These are phyloP conservation scores for Dasyprocta punctata DNA, from an alignment of 2,113 vertebrate species.

Conservation along the genomic window DNA sequence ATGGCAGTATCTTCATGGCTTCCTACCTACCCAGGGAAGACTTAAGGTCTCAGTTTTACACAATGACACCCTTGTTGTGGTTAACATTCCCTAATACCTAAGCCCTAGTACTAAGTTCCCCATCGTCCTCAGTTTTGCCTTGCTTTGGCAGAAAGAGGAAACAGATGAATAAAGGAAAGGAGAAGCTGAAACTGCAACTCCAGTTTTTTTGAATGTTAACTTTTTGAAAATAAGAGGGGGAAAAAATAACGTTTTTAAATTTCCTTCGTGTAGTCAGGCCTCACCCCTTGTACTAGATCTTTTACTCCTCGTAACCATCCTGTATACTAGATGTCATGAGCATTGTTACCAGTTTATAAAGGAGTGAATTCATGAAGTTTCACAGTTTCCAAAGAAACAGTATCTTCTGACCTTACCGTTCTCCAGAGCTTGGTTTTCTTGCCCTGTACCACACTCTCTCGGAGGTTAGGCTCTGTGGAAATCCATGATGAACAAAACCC, in stretches of 20 bases:
- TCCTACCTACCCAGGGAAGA: neutral
- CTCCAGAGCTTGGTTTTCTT: neutral
- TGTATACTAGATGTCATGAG: neutral
- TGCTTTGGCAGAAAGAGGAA: constrained; percentile 21
- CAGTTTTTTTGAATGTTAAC: neutral
- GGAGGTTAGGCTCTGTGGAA: neutral
- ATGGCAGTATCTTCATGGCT: neutral
- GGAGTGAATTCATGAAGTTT: neutral
- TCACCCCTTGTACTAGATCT: neutral
- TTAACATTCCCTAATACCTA: neutral
- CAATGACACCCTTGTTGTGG: neutral
- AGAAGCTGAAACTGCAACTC: neutral
- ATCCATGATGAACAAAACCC: neutral
- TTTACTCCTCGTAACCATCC: neutral
- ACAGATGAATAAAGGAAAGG: constrained; percentile 13
- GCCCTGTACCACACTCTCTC: neutral
- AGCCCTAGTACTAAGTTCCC: neutral
- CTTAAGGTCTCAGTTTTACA: neutral
- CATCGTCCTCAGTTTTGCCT: neutral
- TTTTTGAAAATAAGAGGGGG: neutral
- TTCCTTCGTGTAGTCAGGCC: neutral
- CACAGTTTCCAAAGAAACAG: constrained; percentile 7
- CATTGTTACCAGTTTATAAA: neutral
- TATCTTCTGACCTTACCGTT: neutral
- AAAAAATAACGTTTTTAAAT: neutral